Evolutionary conservation across 2,113 vertebrate species (phyloP), one percentile per base, ranked within the genome.

Genomic region (Limanda limanda): DNA sequence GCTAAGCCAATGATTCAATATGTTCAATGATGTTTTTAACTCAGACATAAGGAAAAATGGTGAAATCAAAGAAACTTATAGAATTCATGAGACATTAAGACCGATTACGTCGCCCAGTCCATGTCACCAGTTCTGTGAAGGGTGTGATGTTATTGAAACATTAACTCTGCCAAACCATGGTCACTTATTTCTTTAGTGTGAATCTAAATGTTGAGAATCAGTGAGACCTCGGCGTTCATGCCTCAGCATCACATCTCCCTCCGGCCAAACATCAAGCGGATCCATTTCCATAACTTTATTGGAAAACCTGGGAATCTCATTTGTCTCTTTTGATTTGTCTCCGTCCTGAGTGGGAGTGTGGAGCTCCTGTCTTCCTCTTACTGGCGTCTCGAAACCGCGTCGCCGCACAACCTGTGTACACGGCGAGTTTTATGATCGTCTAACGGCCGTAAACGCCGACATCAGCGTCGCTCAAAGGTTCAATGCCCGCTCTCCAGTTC

Each of bases 381-480:
- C 48, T 52, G 20, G 5, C 1, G 51, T 20, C n/a, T n/a, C 17
- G n/a, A 52, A 52, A 20, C 54, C 51, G 52, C 71, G 9, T 1
- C 11, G n/a, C n/a, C 8, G 54, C 21, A 55, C 54, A 55, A 37
- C 31, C 77, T 71, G 59, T 40, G 25, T 58, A 56, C 71, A 60
- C 65, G 57, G 14, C 21, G 31, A 57, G 27, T 21, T 88, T 84
- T 78, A 84, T 68, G 80, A 67, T 78, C 47, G 21, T 64, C 54
- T 54, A 25, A 40, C 58, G 45, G 20, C 20, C 51, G 51, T 52
- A 52, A 52, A 52, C 18, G 51, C 56, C 78, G 87, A 88, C 77
- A 75, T 79, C 72, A 72, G 77, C 79, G 84, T 71, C 54, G 77
- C 48, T 86, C 87, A 86, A 78, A 69, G 17, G 69, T 88, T 84